Evolutionary conservation across 1,140 invertebrate genomes (phyloP).

Genomic region (Drosophila rufa): DNA sequence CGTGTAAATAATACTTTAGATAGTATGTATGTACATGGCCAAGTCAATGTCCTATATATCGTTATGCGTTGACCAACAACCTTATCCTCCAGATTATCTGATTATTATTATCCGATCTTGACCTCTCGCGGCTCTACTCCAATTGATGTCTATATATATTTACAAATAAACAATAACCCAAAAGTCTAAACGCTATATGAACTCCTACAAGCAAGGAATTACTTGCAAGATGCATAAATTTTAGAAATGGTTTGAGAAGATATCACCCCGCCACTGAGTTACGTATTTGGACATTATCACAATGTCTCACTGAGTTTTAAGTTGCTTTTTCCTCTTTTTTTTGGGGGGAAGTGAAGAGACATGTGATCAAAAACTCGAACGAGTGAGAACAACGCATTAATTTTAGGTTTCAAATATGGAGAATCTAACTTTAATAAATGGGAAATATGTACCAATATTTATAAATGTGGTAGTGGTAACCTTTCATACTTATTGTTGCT

Average conservation of each 20-base stretch:
- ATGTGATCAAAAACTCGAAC: constrained; percentile 42
- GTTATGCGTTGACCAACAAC: constrained; percentile 17
- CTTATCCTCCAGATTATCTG: constrained; percentile 3
- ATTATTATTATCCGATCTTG: constrained; percentile 3
- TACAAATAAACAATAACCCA: constrained; percentile 30
- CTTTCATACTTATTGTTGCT: constrained; percentile 34
- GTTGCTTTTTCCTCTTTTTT: constrained; percentile 6
- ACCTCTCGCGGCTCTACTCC: constrained; percentile 25
- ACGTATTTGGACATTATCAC: constrained; percentile 77
- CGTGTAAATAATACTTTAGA: constrained; percentile 77
- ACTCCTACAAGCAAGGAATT: not conserved
- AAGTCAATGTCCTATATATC: constrained; percentile 42
- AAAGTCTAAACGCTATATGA: constrained; percentile 15
- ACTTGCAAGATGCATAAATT: constrained; percentile 16
- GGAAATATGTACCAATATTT: constrained; percentile 68
- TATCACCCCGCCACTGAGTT: constrained; percentile 80
- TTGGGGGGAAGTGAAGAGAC: not conserved
- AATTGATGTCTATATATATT: constrained; percentile 33
- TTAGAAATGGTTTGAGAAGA: constrained; percentile 51
- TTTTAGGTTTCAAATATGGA: constrained; percentile 64
- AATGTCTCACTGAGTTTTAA: constrained; percentile 64
- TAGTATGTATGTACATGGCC: constrained; percentile 70
- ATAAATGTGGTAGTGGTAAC: constrained; percentile 56
- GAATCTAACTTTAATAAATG: constrained; percentile 82
- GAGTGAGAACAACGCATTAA: constrained; percentile 66